Base-by-base conservation (phyloP, 2,797 vertebrate genomes). In the Liparis tanakae region DNA sequence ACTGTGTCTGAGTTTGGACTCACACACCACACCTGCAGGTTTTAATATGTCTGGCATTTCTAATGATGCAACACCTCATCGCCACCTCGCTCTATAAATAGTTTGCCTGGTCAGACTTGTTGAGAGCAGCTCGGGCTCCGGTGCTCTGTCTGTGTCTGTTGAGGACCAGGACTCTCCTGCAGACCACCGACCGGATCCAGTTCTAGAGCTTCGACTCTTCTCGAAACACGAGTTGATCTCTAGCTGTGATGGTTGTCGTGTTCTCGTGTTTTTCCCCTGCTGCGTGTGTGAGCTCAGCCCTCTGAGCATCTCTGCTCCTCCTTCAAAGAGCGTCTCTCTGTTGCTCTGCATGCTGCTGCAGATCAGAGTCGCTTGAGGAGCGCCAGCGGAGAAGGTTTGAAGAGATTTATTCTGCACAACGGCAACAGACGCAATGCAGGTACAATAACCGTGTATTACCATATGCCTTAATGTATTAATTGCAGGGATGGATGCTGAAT, bases 401-500 rank as follows among this genome's bases (percentile, higher is more conserved):
- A 66, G 34, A 51, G 15, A 12, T 69, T 67, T 34, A 15, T 36
- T 15, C 69, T 71, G 54, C 66, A 57, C 71, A 69, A 59, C 62
- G 72, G 58, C 67, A 20, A 72, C 70, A 72, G 77, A 80, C 80
- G 67, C 71, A 73, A 93, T 93, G 92, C 91, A 93, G 92, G 92
- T 93, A 85, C 33, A 58, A 67, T 22, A 36, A 39, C 53, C 43
- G 56, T 59, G n/a, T 58, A 37, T 67, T 37, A 18, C 53, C 73
- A 17, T 34, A 6, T 37, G 17, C 9, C 53, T 46, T 58, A 2
- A 53, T 84, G 55, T 6, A n/a, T 0, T 30, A 6, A 14, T 25
- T 75, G 17, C 18, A 55, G 7, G 15, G n/a, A 20, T 2, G 30
- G 9, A 33, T 39, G 44, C 37, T 54, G 5, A 9, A 0, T 0